Conservation (phyloP, 1,140 invertebrate genomes). For the Parapsyche elsis region DNA sequence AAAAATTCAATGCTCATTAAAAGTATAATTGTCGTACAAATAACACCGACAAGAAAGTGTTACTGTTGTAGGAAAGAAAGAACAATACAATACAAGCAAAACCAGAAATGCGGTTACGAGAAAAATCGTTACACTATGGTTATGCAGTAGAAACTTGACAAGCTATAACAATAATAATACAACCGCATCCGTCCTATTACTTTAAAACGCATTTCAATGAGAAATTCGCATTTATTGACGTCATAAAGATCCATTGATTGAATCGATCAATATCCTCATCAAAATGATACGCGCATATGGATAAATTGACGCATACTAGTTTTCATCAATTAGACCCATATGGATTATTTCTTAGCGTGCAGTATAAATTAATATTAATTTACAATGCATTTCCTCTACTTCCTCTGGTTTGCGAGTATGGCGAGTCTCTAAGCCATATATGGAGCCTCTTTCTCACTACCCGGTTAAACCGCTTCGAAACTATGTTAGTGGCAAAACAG, state of each 20-base stretch:
- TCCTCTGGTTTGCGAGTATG: neutral
- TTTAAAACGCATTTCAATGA: neutral
- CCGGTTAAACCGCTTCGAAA: conserved; percentile 42
- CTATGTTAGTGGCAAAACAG: conserved; percentile 47
- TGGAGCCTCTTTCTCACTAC: conserved; percentile 36
- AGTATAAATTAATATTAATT: neutral
- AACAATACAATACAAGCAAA: conserved; percentile 11
- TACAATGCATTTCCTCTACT: conserved; percentile 17
- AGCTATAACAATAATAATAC: neutral
- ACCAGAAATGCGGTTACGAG: conserved; percentile 18
- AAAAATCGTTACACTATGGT: conserved; percentile 14
- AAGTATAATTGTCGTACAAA: too few species aligned
- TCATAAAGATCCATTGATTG: neutral
- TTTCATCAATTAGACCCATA: too few species aligned
- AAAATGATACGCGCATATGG: too few species aligned
- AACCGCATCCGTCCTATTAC: neutral
- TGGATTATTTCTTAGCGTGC: too few species aligned
- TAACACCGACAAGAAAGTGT: too few species aligned
- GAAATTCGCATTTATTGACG: neutral
- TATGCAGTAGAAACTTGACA: conserved; percentile 1
- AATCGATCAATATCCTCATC: too few species aligned
- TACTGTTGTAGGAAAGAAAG: neutral
- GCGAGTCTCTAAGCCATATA: conserved; percentile 36
- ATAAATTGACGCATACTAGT: too few species aligned
- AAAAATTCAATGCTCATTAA: too few species aligned